A percentile compares a stretch with the other conserved stretches of the same genome.
Conservation (phyloP, 2,113 vertebrate genomes). For the Coryphaenoides rupestris region DNA sequence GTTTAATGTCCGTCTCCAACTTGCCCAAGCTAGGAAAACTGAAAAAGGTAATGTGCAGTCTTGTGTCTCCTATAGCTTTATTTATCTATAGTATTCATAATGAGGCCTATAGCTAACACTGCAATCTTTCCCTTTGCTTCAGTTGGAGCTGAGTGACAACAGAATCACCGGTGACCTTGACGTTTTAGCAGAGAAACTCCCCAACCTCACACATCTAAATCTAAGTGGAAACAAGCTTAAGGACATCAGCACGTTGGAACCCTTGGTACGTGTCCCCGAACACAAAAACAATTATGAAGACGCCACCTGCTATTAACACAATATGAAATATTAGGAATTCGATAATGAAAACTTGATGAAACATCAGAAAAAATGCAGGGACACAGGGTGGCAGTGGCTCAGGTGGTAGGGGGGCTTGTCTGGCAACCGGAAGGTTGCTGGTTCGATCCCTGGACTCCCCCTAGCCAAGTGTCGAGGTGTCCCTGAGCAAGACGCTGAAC, state of each 20-base stretch:
- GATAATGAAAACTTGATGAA: no score
- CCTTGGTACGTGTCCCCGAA: constrained; percentile 76
- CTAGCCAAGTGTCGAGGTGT: no score
- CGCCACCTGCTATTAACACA: no score
- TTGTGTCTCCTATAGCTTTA: no score
- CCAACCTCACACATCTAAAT: constrained; percentile 89
- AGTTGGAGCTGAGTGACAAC: constrained; percentile 94
- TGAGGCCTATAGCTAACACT: constrained; percentile 3
- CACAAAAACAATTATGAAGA: neutral
- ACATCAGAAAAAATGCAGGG: neutral
- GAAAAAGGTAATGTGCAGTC: constrained; percentile 80
- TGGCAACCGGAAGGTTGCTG: no score
- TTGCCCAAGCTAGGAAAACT: constrained; percentile 89
- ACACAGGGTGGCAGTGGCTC: no score
- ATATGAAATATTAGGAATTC: no score
- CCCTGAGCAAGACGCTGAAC: no score
- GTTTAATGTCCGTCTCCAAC: constrained; percentile 84
- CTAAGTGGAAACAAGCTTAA: constrained; percentile 93
- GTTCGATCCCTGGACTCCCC: no score
- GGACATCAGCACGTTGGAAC: constrained; percentile 90
- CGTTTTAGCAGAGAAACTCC: constrained; percentile 89
- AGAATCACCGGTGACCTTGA: constrained; percentile 89
- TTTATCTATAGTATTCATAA: neutral
- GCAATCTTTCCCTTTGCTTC: constrained; percentile 34
- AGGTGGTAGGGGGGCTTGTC: no score